Base-by-base conservation (phyloP, 2,888 invertebrate species). In the Dusona sp. region DNA sequence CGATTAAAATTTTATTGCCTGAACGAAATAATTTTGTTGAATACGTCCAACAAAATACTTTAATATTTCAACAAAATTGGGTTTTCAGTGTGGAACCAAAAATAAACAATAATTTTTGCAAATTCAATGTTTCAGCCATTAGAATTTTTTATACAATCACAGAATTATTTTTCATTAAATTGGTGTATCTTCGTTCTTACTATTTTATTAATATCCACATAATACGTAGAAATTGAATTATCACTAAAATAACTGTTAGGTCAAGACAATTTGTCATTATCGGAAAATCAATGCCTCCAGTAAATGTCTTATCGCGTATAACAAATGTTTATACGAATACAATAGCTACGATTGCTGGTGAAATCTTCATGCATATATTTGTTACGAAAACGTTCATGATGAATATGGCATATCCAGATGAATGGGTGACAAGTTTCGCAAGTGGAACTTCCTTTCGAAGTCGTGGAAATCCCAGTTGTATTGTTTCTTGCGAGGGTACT, bases 401-500 rank as follows among this genome's bases (percentile, higher is more conserved):
- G 36, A 78, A 61, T 68, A 48, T 13, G 22, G 45, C n/a, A n/a
- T 75, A 61, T 65, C 64, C 67, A 79, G 29, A 73, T 73, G 82
- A 54, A 73, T 73, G 45, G 70, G 22, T 79, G 75, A 79, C 79
- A 78, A 85, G 78, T 82, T 79, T 79, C 68, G 61, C 67, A 68
- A 85, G 82, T 42, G 74, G 61, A 85, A 85, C 74, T 81, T 79
- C 25, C 79, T 79, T 68, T 51, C 70, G 57, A 57, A 70, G 68
- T 79, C 70, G 79, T 65, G 83, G 57, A 83, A 85, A 85, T 83
- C 79, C 85, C 83, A 85, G 83, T 85, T 85, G 70, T 83, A 82
- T 83, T 85, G 85, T 85, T 85, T 79, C 82, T 82, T 79, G 79
- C 68, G 83, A 54, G 57, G 79, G 68, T 64, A 82, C 78, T 85